Evolutionary conservation across 92 coral and sea anemone genomes (phyloP).

Genomic region (Metridium senile): DNA sequence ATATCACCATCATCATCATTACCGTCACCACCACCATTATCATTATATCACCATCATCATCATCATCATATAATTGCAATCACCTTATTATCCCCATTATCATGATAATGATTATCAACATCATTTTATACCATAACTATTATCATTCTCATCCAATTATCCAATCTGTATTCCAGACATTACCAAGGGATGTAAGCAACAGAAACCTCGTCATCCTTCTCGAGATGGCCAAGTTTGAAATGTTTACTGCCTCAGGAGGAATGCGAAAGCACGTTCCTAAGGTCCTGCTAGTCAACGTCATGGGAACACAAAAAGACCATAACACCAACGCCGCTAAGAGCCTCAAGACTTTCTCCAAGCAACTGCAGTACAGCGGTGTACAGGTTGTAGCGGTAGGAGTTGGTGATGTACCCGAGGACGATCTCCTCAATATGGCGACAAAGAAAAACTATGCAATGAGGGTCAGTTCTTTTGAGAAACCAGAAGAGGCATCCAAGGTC

Average conservation of each 20-base stretch:
- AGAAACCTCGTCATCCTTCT: slow-evolving; percentile 86
- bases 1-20: neutral
- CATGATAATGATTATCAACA: no score
- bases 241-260: slow-evolving; percentile 86
- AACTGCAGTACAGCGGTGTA: slow-evolving; percentile 79
- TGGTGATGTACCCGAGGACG: slow-evolving; percentile 62
- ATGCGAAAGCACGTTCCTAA: slow-evolving; percentile 82
- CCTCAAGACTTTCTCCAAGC: slow-evolving; percentile 80
- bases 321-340: slow-evolving; percentile 87
- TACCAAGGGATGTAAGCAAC: slow-evolving; percentile 82
- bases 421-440: slow-evolving; percentile 73
- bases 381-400: slow-evolving; percentile 76
- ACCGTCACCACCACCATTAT: neutral
- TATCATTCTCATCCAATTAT: neutral
- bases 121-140: no score
- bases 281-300: slow-evolving; percentile 66
- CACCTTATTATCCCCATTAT: neutral
- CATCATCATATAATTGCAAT: neutral
- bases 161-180: slow-evolving; percentile 17
- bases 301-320: slow-evolving; percentile 89
- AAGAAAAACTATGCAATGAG: slow-evolving; percentile 79
- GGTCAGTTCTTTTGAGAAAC: slow-evolving; percentile 59
- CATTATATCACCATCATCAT: neutral
- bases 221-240: slow-evolving; percentile 98
- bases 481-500: slow-evolving; percentile 76